These are phyloP conservation scores for Myopa testacea DNA, from an alignment of 2,888 invertebrate species.

Conservation along the genomic window DNA sequence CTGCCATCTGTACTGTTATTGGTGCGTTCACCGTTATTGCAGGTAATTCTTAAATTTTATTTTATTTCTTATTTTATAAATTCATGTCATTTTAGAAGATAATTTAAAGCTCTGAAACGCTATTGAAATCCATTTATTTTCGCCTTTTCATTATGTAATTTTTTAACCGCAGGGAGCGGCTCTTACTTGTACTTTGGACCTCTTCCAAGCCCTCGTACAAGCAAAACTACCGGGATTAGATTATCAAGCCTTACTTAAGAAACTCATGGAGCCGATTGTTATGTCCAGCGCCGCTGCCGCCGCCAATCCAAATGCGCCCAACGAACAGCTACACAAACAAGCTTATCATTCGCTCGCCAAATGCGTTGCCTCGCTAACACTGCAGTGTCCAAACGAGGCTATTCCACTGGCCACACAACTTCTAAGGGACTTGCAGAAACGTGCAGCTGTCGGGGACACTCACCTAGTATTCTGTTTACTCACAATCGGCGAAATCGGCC, in stretches of 20 bases:
- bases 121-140: too few species aligned
- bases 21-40: slow-evolving; percentile 88
- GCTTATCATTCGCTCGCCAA: slow-evolving; percentile 97
- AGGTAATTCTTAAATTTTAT: slow-evolving; percentile 45
- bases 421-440: slow-evolving; percentile 78
- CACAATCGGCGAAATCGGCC: slow-evolving; percentile 97
- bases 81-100: too few species aligned
- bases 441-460: slow-evolving; percentile 73
- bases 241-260: slow-evolving; percentile 82
- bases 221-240: slow-evolving; percentile 84
- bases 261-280: slow-evolving; percentile 80
- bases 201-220: slow-evolving; percentile 91
- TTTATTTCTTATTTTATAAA: not conserved
- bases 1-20: slow-evolving; percentile 87
- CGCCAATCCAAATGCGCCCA: slow-evolving; percentile 59
- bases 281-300: slow-evolving; percentile 45
- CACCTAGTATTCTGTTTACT: slow-evolving; percentile 93
- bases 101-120: too few species aligned
- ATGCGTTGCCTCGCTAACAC: slow-evolving; percentile 93
- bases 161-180: slow-evolving; percentile 78
- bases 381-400: slow-evolving; percentile 80
- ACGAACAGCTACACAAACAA: slow-evolving; percentile 74
- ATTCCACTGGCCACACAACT: slow-evolving; percentile 75
- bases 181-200: slow-evolving; percentile 88
- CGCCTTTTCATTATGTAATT: not conserved